Evolutionary conservation across 2,113 vertebrate species (phyloP), one percentile per base, ranked within the genome.

Genomic region (Perca schrenkii): DNA sequence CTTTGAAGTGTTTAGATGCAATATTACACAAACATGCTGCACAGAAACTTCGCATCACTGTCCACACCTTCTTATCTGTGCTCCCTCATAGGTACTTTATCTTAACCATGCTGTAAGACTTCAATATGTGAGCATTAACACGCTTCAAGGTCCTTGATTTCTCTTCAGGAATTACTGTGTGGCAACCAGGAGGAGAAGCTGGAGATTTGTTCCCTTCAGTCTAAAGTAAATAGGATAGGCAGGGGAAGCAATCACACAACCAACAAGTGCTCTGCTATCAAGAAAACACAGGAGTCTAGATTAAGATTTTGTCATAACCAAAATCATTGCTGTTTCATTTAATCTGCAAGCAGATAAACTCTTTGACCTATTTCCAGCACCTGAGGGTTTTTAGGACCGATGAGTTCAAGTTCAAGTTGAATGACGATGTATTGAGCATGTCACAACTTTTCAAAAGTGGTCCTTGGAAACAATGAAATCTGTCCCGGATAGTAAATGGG

Each of bases 51-150:
- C 88, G 74, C 91, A 88, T 90, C 86, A 85, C 88, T 92, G 87
- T 92, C 87, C 88, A 85, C 88, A 85, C 80, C 83, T 90, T 77
- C 88, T 95, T 95, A 95, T 95, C 94, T 89, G 89, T 87, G 87
- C 83, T 79, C 76, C 89, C 93, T 94, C 88, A 84, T 92, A 93
- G 92, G 88, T 91, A 68, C 91, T 92, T 90, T 93, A 95, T 95
- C 93, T 93, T 93, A 93, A 93, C 93, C 94, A 80, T 74, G 92
- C 92, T 93, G 91, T 92, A 92, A 93, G 89, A 94, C 94, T 93
- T 93, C 94, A 94, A 94, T 94, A 94, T 94, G 94, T 93, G 90
- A 90, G 94, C 90, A 94, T 94, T 94, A 94, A 92, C 95, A 95
- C 94, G 93, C 95, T 95, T 94, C 95, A 95, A 90, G 94, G 94